Conservation (phyloP, 2,797 vertebrate species). For the Myripristis jacobus region DNA sequence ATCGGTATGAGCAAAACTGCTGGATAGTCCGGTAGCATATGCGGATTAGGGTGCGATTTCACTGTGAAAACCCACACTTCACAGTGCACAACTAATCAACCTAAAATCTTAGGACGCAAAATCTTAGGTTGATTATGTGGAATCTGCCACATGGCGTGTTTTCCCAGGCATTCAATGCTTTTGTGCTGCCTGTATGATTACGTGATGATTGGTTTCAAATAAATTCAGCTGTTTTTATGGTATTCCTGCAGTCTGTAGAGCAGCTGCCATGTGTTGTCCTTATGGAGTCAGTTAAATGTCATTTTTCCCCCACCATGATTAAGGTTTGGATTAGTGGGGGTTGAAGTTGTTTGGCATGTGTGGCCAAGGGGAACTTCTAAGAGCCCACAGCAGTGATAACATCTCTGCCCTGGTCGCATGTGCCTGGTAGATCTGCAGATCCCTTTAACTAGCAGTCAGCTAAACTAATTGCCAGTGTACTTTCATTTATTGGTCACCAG, state of each 20-base stretch:
- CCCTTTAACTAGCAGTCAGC: constrained; percentile 33
- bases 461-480: constrained; percentile 53
- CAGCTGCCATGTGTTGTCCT: constrained; percentile 53
- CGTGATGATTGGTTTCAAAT: constrained; percentile 13
- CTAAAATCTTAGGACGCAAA: not conserved
- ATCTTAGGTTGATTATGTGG: not conserved
- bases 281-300: constrained; percentile 21
- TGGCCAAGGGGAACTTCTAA: constrained; percentile 31
- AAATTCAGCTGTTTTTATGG: not conserved
- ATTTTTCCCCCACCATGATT: constrained; percentile 23
- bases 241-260: constrained; percentile 24
- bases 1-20: not conserved
- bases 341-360: constrained; percentile 41
- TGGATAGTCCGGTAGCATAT: constrained; percentile 12
- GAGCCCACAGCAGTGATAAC: constrained; percentile 25
- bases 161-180: not conserved
- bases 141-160: not conserved
- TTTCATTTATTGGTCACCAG: constrained; percentile 81
- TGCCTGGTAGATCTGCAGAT: constrained; percentile 24
- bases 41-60: constrained; percentile 23
- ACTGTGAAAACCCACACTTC: constrained; percentile 12
- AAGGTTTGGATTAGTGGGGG: constrained; percentile 43
- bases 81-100: not conserved
- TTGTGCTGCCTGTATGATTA: not conserved
- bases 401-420: constrained; percentile 30